These are phyloP conservation scores for Masnerella sp. DNA, from an alignment of 2,888 invertebrate genomes.

Conservation along the genomic window DNA sequence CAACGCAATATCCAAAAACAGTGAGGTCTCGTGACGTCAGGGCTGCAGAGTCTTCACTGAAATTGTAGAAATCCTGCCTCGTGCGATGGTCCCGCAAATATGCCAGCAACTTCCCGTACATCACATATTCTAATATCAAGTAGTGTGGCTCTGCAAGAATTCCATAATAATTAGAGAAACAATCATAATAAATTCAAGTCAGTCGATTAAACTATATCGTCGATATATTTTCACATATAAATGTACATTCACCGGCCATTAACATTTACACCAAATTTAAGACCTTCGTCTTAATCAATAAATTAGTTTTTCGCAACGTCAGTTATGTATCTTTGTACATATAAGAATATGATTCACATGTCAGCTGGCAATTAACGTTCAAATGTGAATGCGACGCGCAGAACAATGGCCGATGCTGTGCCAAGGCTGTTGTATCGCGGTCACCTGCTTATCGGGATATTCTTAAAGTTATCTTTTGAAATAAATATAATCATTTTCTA, in stretches of 20 bases:
- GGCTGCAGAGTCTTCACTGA: constrained; percentile 82
- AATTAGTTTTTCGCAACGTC: no score
- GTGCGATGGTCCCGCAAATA: constrained; percentile 84
- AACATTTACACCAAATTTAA: no score
- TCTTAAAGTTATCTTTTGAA: constrained; percentile 40
- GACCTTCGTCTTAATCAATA: no score
- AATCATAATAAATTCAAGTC: no score
- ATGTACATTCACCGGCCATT: no score
- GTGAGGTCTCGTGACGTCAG: constrained; percentile 86
- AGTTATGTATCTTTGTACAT: background rate
- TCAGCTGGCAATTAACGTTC: constrained; percentile 50
- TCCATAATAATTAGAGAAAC: no score
- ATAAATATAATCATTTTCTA: no score
- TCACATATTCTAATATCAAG: constrained; percentile 91
- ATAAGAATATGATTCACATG: constrained; percentile 57
- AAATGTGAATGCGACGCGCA: constrained; percentile 60
- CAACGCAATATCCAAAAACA: constrained; percentile 89
- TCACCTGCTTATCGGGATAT: constrained; percentile 58
- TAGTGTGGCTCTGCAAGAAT: constrained; percentile 85
- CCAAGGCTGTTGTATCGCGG: constrained; percentile 56
- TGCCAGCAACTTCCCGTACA: constrained; percentile 88
- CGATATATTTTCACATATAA: no score
- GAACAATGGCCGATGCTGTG: constrained; percentile 62
- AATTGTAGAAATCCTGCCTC: constrained; percentile 80
- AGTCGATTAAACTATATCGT: no score